Percentiles rank a stretch among this genome's conserved stretches.
These are phyloP conservation scores for Archaeoteleia sp. DNA, from an alignment of 2,888 invertebrate genomes.

Conservation along the genomic window DNA sequence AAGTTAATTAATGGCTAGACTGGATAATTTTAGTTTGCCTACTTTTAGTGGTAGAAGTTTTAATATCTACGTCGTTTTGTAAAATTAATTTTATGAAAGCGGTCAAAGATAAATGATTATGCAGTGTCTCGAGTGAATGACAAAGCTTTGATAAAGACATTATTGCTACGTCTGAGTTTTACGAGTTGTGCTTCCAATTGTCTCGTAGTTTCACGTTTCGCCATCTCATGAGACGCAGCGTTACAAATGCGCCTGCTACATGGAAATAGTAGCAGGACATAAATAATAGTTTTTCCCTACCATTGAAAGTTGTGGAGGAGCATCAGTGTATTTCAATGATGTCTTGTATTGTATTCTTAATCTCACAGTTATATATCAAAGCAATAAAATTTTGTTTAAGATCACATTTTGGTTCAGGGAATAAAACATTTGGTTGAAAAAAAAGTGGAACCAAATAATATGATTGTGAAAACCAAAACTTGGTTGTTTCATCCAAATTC, in stretches of 20 bases:
- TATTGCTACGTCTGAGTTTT: conserved; percentile 44
- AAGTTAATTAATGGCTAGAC: too few relatives aligned
- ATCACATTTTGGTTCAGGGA: too few relatives aligned
- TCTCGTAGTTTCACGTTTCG: conserved; percentile 51
- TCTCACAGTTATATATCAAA: too few relatives aligned
- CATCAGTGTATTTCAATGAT: conserved; percentile 55
- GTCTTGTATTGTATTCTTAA: too few relatives aligned
- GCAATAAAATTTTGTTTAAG: too few relatives aligned
- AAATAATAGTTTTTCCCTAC: conserved; percentile 53
- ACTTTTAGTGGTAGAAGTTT: too few relatives aligned
- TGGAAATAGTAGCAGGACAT: conserved; percentile 42
- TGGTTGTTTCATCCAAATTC: too few relatives aligned
- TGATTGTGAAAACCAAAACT: too few relatives aligned
- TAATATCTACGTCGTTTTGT: conserved; percentile 1
- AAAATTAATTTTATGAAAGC: conserved; percentile 8
- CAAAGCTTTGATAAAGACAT: conserved; percentile 48
- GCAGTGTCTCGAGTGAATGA: conserved; percentile 17
- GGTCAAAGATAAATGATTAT: conserved; percentile 35
- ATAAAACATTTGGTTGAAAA: too few relatives aligned
- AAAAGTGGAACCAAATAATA: too few relatives aligned
- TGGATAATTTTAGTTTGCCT: too few relatives aligned
- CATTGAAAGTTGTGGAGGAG: conserved; percentile 47
- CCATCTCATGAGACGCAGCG: conserved; percentile 48
- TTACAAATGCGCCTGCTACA: conserved; percentile 45
- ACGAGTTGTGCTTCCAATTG: conserved; percentile 50